Evolutionary conservation across 2,888 invertebrate species (phyloP), one percentile per base, ranked within the genome.

Genomic region (Erebia palarica): DNA sequence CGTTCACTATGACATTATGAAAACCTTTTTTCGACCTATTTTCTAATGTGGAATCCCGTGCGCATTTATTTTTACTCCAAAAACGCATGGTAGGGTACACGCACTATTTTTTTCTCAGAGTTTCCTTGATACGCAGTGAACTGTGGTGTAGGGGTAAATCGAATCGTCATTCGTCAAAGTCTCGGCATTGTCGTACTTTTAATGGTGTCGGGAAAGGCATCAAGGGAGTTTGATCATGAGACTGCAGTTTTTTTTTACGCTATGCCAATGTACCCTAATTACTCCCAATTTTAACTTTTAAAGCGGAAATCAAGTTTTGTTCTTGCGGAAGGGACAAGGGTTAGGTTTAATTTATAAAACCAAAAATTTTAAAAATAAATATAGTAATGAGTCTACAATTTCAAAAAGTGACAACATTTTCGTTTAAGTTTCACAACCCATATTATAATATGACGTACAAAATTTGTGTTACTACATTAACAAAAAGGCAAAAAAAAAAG

Each of bases 181-280:
- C 27, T 66, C 66, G 18, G 8, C 57, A 21, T 57, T 66, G 66
- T 18, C 66, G 44, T 13, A 66, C 57, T 47, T 58, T 44, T 58
- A 66, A 66, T 66, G 66, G 57, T 44, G 66, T 14, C 10, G 18
- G 21, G 65, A 47, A 66, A 42, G 57, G 57, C 21, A n/a, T n/a
- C 18, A 16, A 42, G 53, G 55, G 65, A 53, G 42, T 65, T 57
- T 21, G 10, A 66, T 47, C 57, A 58, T 66, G 66, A 66, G 44
- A 66, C 21, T 47, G 36, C 66, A 66, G 14, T 42, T 66, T 66
- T 66, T 65, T 66, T 66, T 66, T 66, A 3, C 7, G 57, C 55
- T 66, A 13, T 44, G 58, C 58, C 66, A 66, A 66, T 57, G 66
- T 55, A 18, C 42, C 55, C 55, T 66, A 66, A 66, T 66, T 44